Conservation (phyloP, 2,888 invertebrate species). For the Dryococelus australis region DNA sequence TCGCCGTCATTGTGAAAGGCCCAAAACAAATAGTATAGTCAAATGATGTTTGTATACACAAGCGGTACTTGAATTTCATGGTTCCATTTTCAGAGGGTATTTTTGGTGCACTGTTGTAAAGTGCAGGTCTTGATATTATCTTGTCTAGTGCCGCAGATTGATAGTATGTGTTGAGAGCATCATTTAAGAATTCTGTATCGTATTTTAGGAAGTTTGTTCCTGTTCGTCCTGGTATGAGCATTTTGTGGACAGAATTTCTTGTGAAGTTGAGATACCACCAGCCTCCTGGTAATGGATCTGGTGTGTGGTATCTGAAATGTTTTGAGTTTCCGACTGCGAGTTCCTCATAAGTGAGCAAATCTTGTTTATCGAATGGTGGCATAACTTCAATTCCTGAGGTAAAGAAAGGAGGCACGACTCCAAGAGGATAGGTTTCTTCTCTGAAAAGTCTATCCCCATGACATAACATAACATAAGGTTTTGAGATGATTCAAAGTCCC, state of each 20-base stretch:
- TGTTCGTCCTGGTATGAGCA: not conserved
- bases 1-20: not conserved
- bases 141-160: not conserved
- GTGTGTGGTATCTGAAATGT: not conserved
- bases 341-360: not conserved
- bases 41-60: not conserved
- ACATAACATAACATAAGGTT: too few species aligned
- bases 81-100: not conserved
- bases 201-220: not conserved
- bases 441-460: not conserved
- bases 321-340: not conserved
- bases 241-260: not conserved
- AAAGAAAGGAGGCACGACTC: not conserved
- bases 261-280: not conserved
- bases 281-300: not conserved
- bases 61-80: not conserved
- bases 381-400: not conserved
- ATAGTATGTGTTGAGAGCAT: not conserved
- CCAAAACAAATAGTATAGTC: not conserved
- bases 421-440: not conserved
- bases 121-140: not conserved
- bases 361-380: not conserved
- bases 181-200: not conserved
- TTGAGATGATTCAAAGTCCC: not conserved
- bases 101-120: not conserved